Conservation (phyloP, 2,888 invertebrate genomes). For the Thysanoteuthis rhombus region DNA sequence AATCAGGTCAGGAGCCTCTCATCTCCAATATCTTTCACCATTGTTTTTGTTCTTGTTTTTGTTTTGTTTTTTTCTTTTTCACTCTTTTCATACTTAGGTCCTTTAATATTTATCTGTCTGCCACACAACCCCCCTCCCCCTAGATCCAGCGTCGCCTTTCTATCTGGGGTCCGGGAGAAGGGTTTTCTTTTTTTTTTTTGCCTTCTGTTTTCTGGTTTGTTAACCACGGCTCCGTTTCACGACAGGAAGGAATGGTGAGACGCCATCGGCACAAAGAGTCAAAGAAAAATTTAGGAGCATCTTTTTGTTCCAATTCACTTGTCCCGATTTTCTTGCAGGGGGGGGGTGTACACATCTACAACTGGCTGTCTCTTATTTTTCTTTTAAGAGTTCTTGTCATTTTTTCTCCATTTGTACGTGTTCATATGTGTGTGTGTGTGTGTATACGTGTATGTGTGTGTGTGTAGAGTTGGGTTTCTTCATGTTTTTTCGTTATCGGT, state of each 20-base stretch:
- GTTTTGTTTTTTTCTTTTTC: too few species aligned
- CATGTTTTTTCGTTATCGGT: background rate
- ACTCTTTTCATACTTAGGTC: background rate
- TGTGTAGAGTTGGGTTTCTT: background rate
- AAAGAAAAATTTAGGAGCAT: background rate
- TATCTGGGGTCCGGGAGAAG: background rate
- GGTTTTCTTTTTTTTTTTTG: background rate
- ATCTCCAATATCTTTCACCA: background rate
- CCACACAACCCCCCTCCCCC: background rate
- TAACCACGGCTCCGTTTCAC: background rate
- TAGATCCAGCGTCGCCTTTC: background rate
- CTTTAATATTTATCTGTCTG: background rate
- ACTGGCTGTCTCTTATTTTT: too few species aligned
- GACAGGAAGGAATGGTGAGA: background rate
- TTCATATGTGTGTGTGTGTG: too few species aligned
- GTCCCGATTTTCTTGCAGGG: too few species aligned
- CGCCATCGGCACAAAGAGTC: background rate
- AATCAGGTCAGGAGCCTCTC: background rate
- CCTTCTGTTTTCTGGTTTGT: background rate
- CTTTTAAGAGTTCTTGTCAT: too few species aligned
- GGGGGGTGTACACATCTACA: too few species aligned
- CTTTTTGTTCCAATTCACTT: background rate
- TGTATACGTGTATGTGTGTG: too few species aligned
- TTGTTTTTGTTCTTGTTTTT: too few species aligned
- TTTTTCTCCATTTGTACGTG: too few species aligned